Base-by-base conservation (phyloP, 2,888 invertebrate species). In the Agonopterix heracliana region DNA sequence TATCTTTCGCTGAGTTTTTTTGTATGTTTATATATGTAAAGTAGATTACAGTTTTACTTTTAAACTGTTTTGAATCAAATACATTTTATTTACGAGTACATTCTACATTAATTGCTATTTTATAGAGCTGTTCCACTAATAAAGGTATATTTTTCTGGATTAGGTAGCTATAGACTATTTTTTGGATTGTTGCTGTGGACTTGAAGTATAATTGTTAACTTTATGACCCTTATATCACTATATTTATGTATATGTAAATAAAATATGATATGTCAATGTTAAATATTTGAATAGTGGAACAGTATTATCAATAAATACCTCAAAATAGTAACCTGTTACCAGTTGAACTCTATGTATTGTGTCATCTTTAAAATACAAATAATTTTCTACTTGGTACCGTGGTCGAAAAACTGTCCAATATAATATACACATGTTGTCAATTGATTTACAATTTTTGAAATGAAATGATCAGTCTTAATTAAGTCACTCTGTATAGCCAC, bases 221-320 rank as follows among this genome's bases (percentile, higher is more conserved):
- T 26, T 26, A 26, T 26, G 26, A 26, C 26, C 26, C 26, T 26
- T 26, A 26, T 26, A 26, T 26, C 26, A 5, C 1, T 26, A 26
- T 26, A 26, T 26, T 26, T 26, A 38, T 38, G 38, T 9, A 35
- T 8, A 38, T n/a, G 38, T 26, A 26, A 41, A 46, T 46, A 45
- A 9, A 9, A 13, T 42, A 47, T 41, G n/a, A 45, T 46, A 53
- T 50, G 61, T 63, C 63, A 46, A 62, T 60, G 59, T 56, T 56
- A 52, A 54, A 55, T 59, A 51, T 64, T 60, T 45, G 53, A 38
- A 44, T 59, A 71, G 72, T 74, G 75, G 78, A 71, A 74, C 75
- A 74, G 74, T 73, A 68, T 69, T 66, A 60, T 52, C 51, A 62
- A 59, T 54, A 54, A 63, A 50, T 80, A 81, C 81, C 81, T 81